Conservation (phyloP, 2,888 invertebrate species). For the Himalopsyche anomala region DNA sequence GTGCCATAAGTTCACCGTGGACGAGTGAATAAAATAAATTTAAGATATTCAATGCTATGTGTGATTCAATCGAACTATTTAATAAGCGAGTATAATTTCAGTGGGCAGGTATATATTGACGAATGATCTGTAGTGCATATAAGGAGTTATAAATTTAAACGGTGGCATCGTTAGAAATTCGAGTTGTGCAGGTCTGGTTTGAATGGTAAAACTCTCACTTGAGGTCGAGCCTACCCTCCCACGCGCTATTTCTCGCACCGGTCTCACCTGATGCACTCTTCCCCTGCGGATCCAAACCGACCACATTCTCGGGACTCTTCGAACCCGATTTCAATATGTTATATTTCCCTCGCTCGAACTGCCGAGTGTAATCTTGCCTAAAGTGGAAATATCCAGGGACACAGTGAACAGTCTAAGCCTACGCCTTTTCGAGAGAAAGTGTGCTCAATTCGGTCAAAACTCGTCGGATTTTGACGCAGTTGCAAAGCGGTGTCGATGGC, state of each 20-base stretch:
- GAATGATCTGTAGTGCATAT: neutral
- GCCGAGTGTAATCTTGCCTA: conserved; percentile 1
- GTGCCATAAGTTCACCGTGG: no score
- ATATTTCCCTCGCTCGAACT: neutral
- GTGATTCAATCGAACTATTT: neutral
- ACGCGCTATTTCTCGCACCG: conserved; percentile 22
- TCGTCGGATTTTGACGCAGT: conserved; percentile 16
- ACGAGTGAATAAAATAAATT: no score
- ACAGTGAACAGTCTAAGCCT: neutral
- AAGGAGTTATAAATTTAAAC: neutral
- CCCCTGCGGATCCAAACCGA: neutral
- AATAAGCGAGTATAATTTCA: neutral
- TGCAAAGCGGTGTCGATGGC: conserved; percentile 12
- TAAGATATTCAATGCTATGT: neutral
- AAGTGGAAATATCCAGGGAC: conserved; percentile 30
- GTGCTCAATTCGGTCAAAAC: conserved; percentile 29
- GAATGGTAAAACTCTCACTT: neutral
- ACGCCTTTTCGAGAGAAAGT: conserved; percentile 24
- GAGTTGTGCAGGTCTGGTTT: conserved; percentile 18
- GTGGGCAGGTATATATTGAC: neutral
- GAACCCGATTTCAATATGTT: neutral
- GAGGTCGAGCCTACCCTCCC: conserved; percentile 7
- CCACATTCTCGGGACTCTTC: conserved; percentile 26
- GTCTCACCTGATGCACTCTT: neutral
- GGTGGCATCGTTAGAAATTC: conserved; percentile 15